A percentile compares a stretch with the other conserved stretches of the same genome.
Evolutionary conservation across 2,113 vertebrate species (phyloP).

Genomic region (Naja naja): DNA sequence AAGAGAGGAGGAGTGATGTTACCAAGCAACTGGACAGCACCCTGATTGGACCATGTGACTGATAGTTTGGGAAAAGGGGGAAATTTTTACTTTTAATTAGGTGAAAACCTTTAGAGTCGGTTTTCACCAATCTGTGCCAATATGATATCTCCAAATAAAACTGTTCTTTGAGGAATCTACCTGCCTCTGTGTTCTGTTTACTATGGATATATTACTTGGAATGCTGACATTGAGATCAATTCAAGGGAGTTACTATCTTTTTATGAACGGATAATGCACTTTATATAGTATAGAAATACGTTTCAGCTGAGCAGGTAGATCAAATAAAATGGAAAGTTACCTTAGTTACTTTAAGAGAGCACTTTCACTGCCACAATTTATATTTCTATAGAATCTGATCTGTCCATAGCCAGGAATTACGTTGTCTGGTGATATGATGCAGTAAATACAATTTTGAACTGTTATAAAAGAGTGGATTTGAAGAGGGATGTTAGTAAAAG

Average conservation of each 20-base stretch:
- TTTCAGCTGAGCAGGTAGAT: background rate
- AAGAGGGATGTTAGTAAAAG: conserved; percentile 1
- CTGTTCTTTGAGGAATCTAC: no score
- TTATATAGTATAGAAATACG: background rate
- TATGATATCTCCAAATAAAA: no score
- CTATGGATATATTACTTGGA: no score
- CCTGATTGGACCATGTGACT: no score
- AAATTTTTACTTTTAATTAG: no score
- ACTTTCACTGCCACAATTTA: background rate
- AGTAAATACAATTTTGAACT: background rate
- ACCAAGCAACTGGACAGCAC: no score
- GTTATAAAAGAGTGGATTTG: background rate
- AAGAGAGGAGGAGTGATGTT: no score
- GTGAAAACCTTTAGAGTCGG: no score
- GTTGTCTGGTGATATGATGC: conserved; percentile 1
- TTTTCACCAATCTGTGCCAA: no score
- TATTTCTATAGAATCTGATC: background rate
- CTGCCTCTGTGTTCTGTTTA: no score
- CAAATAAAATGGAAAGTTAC: background rate
- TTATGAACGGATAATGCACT: conserved; percentile 6
- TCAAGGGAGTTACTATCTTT: background rate
- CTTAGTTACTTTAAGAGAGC: background rate
- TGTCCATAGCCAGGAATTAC: background rate
- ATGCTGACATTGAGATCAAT: background rate
- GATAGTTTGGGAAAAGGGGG: no score